These are phyloP conservation scores for Amphipoea oculea DNA, from an alignment of 2,888 invertebrate genomes.

Conservation along the genomic window DNA sequence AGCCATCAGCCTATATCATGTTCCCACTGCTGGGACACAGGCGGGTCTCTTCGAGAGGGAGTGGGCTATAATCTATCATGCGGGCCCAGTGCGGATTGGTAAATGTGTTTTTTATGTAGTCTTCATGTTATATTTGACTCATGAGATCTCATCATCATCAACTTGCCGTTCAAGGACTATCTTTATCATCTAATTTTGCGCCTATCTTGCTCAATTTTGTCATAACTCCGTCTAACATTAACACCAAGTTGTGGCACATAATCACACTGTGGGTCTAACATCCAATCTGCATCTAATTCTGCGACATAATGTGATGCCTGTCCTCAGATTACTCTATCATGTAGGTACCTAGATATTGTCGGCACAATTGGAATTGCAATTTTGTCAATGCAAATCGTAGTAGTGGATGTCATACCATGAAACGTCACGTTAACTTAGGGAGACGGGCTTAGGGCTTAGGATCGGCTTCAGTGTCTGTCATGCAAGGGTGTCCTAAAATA, in stretches of 20 bases:
- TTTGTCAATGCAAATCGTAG: conserved; percentile 65
- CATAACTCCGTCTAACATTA: conserved; percentile 4
- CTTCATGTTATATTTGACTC: not conserved
- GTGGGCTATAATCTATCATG: no score
- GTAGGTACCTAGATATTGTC: conserved; percentile 44
- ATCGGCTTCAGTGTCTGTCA: not conserved
- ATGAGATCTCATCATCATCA: not conserved
- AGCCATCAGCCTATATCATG: no score
- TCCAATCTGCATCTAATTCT: conserved; percentile 69
- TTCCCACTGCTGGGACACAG: no score
- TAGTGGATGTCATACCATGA: conserved; percentile 23
- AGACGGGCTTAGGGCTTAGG: not conserved
- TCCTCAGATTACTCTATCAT: conserved; percentile 55
- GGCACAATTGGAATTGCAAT: conserved; percentile 60
- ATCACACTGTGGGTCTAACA: conserved; percentile 44
- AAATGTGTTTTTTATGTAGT: not conserved
- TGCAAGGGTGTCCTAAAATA: conserved; percentile 16
- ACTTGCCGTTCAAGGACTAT: no score
- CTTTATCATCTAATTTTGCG: not conserved
- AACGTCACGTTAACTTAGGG: not conserved
- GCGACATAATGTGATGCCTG: conserved; percentile 53
- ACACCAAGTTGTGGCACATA: conserved; percentile 4
- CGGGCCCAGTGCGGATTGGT: no score
- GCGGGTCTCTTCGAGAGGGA: no score
- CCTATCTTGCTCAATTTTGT: not conserved